Percentiles rank a stretch among this genome's conserved stretches.
Conservation (phyloP, 1,140 invertebrate genomes). For the Nomia melanderi region DNA sequence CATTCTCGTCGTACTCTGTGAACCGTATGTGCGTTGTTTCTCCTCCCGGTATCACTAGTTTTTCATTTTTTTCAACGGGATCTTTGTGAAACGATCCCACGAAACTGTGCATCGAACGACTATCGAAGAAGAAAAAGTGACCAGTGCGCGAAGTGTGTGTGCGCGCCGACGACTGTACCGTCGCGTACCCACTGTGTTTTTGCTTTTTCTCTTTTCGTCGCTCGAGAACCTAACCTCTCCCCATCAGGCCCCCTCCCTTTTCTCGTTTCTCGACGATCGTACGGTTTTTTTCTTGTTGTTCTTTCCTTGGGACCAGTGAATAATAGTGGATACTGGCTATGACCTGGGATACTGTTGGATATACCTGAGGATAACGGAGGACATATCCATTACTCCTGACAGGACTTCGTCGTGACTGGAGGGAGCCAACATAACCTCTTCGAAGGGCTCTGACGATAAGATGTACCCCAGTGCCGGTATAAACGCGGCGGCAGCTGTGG, state of each 20-base stretch:
- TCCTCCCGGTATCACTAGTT: neutral
- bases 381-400: constrained; percentile 44
- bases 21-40: neutral
- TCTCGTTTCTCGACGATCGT: too few relatives aligned
- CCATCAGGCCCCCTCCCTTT: neutral
- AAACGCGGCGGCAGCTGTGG: constrained; percentile 83
- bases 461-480: constrained; percentile 83
- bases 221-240: too few relatives aligned
- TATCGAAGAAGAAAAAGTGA: constrained; percentile 36
- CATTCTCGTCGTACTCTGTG: neutral
- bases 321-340: constrained; percentile 48
- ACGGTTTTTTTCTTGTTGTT: neutral
- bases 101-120: constrained; percentile 4
- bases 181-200: constrained; percentile 1
- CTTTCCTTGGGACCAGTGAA: constrained; percentile 30
- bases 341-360: constrained; percentile 52
- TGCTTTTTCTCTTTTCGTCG: neutral
- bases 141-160: constrained; percentile 29
- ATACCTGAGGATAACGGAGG: constrained; percentile 53
- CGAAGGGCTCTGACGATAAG: constrained; percentile 63
- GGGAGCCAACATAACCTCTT: constrained; percentile 49
- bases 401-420: constrained; percentile 34
- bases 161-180: constrained; percentile 2
- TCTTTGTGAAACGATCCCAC: constrained; percentile 16
- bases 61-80: too few relatives aligned